Evolutionary conservation across 2,113 vertebrate species (phyloP), one percentile per base, ranked within the genome.

Genomic region (Scomber colias): DNA sequence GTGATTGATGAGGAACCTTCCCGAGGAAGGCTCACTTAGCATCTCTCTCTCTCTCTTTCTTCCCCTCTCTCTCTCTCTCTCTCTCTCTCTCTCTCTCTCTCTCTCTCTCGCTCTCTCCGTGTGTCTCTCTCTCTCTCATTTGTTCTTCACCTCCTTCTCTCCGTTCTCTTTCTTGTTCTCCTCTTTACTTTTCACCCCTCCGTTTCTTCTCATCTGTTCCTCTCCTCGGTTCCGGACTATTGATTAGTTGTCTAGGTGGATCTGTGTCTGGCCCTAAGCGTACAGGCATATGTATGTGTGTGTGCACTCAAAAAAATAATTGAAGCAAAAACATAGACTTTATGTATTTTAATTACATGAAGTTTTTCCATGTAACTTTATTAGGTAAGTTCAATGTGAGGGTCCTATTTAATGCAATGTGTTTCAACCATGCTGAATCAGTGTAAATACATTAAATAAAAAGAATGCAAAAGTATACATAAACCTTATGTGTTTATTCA

Each of bases 1-100:
- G 87, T 94, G 94, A 95, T 95, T 91, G 92, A 95, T 95, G 92
- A 93, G 86, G 76, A 86, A 56, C 74, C 88, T 90, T 93, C 77
- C 82, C 68, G 67, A 68, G 86, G 90, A 94, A 93, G 90, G 87
- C 90, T 94, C 92, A 92, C 91, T 95, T 94, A 93, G 86, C 90
- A 87, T 83, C 79, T 79, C 79, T 79, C 68, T 83, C 71, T 72
- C 68, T 60, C 30, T 48, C 45, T 69, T 45, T 59, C 59, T 69
- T 45, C 65, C 68, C 31, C 17, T 82, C 79, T 79, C 79, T 79
- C 68, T 83, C 71, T 30, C 69, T 68, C 48, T 69, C 49, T 72
- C 65, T 60, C 30, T 48, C 45, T 69, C 51, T 59, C 59, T 69
- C 50, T 70, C 68, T 44, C 17, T 60, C 3, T 83, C 79, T 79